Conservation (phyloP, 1,140 invertebrate species). For the Drosophila mayri region DNA sequence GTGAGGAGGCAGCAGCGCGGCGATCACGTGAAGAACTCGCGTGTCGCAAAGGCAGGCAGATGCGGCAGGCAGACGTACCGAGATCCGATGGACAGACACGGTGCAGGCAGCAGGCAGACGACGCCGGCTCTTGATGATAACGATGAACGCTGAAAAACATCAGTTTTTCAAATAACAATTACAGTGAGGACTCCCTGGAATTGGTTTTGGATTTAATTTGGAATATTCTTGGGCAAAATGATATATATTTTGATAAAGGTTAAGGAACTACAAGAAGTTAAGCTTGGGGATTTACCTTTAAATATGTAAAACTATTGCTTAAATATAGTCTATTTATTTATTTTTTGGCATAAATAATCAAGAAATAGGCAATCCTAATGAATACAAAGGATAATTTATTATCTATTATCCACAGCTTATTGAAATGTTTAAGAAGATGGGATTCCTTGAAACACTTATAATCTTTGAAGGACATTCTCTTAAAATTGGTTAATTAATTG, state of each 20-base stretch:
- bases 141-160: constrained; percentile 46
- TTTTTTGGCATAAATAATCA: not conserved
- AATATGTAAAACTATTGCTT: rapidly evolving
- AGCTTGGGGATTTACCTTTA: not conserved
- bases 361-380: not conserved
- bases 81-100: constrained; percentile 15
- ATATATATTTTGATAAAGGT: not conserved
- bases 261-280: too few species aligned
- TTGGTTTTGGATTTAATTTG: not conserved
- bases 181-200: constrained; percentile 23
- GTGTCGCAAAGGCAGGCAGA: constrained; percentile 31
- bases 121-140: constrained; percentile 52
- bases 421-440: not conserved
- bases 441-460: not conserved
- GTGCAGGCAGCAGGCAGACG: constrained; percentile 46
- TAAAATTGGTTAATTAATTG: not conserved
- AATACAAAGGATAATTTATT: not conserved
- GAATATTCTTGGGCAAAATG: too few species aligned
- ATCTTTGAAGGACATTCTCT: not conserved
- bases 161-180: constrained; percentile 52
- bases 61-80: constrained; percentile 46
- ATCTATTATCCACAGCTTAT: too few species aligned
- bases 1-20: constrained; percentile 1
- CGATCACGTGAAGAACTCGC: constrained; percentile 68
- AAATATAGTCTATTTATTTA: not conserved